Percentiles rank a stretch among this genome's conserved stretches.
phyloP scores from a whole-genome alignment of 2,888 invertebrate genomes.

The Cerceris ruficornis region DNA sequence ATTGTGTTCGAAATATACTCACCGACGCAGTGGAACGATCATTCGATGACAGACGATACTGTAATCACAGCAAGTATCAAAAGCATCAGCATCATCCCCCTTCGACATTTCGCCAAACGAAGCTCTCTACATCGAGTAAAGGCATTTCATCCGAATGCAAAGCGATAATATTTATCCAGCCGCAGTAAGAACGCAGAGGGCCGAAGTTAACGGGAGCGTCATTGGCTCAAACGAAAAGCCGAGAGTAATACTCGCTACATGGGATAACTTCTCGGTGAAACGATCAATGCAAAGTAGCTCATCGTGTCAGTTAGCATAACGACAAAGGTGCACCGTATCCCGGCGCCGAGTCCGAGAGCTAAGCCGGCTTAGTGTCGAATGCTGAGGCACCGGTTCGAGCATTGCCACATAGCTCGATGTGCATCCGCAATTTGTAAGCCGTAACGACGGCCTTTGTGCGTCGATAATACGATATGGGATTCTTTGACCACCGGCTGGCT shows the following conservation, averaged over 20 bases:
- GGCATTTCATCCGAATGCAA: no score
- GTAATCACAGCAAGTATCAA: no score
- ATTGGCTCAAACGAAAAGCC: neutral
- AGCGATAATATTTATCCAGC: neutral
- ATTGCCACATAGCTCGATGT: constrained; percentile 29
- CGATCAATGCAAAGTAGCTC: constrained; percentile 70
- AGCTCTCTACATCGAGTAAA: no score
- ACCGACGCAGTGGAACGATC: no score
- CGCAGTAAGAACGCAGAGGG: neutral
- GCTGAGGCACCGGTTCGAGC: constrained; percentile 35
- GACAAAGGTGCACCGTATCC: constrained; percentile 51
- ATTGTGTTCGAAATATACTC: no score
- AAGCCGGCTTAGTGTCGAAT: constrained; percentile 63
- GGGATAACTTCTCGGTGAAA: constrained; percentile 43
- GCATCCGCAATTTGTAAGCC: constrained; percentile 53
- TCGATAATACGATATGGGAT: constrained; percentile 48
- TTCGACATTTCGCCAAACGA: no score
- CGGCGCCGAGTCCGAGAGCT: constrained; percentile 34
- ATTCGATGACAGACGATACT: no score
- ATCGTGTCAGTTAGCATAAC: constrained; percentile 63
- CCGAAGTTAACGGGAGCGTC: neutral
- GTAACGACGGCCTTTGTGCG: constrained; percentile 46
- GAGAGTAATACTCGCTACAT: constrained; percentile 5
- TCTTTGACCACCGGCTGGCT: constrained; percentile 45
- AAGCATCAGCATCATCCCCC: no score